Base-by-base conservation (phyloP, 2,797 vertebrate genomes). In the Tenualosa ilisha region DNA sequence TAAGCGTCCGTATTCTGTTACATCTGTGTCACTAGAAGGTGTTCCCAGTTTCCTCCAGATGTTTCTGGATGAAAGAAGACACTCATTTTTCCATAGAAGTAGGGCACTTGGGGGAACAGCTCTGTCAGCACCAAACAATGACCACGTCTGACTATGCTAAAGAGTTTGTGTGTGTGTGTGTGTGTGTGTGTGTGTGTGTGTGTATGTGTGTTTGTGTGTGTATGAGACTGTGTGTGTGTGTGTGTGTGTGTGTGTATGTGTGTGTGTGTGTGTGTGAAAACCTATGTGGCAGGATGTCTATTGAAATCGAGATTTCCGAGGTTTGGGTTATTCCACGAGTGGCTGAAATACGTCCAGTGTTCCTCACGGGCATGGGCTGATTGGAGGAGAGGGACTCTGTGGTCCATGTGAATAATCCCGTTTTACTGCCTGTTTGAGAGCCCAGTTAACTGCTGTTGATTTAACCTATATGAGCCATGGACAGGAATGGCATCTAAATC, bases 121-220 rank as follows among this genome's bases (percentile, higher is more conserved):
- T 72, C 37, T 40, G 68, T 72, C 68, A 72, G 31, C 65, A 13
- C 24, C 3, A 26, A 68, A 68, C 24, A 68, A 9, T 31, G 8
- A 68, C 24, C 65, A 37, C 15, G 65, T 0, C 65, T 68, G n/a
- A 85, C 88, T 84, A 85, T 54, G 3, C 8, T 40, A 24, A 24
- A 50, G 53, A 49, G 51, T 81, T 11, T 40, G 31, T 20, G 68
- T 72, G 68, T 65, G 63, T 65, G 63, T 65, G 63, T 65, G n/a
- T 65, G 63, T 12, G 63, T 65, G 4, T 65, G 63, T 65, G 63
- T 65, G n/a, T 31, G 24, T 65, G 63, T 65, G n/a, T 65, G n/a
- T 37, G 1, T 72, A 0, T 72, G 31, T 72, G 31, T 75, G 68
- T 31, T 12, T 79, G 72, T 22, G 72, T 43, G 68, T 68, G 26